Evolutionary conservation across 2,888 invertebrate genomes (phyloP).

Genomic region (Drosophila paranaensis): DNA sequence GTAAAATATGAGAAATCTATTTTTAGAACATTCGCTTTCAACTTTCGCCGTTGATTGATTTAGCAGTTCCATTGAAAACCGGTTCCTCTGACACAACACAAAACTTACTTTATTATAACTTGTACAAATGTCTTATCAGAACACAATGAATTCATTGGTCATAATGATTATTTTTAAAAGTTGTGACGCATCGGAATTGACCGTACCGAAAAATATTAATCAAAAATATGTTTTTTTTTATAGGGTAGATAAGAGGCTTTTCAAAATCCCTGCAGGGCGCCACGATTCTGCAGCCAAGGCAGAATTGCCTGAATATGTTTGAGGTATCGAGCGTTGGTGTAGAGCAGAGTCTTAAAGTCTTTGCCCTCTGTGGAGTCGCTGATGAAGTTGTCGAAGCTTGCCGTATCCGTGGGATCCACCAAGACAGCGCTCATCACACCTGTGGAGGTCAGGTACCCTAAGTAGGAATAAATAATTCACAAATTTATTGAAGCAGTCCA

Average conservation of each 20-base stretch:
- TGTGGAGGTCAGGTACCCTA: slow-evolving; percentile 54
- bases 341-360: slow-evolving; percentile 54
- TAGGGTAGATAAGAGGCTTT: neutral
- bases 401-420: slow-evolving; percentile 57
- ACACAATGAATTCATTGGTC: neutral
- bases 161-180: neutral
- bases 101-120: neutral
- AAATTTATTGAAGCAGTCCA: neutral
- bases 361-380: slow-evolving; percentile 32
- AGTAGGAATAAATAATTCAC: neutral
- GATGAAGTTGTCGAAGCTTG: slow-evolving; percentile 60
- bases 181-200: neutral
- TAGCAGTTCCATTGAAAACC: neutral
- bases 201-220: neutral
- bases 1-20: neutral
- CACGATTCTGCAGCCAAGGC: slow-evolving; percentile 77
- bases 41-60: neutral
- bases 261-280: slow-evolving; percentile 57
- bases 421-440: slow-evolving; percentile 67
- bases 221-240: neutral
- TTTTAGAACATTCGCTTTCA: neutral
- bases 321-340: slow-evolving; percentile 66
- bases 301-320: slow-evolving; percentile 69
- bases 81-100: neutral
- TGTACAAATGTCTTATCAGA: neutral